A percentile compares a stretch with the other conserved stretches of the same genome.
These are phyloP conservation scores for Zapornia atra DNA, from an alignment of 2,113 vertebrate genomes.

Conservation along the genomic window DNA sequence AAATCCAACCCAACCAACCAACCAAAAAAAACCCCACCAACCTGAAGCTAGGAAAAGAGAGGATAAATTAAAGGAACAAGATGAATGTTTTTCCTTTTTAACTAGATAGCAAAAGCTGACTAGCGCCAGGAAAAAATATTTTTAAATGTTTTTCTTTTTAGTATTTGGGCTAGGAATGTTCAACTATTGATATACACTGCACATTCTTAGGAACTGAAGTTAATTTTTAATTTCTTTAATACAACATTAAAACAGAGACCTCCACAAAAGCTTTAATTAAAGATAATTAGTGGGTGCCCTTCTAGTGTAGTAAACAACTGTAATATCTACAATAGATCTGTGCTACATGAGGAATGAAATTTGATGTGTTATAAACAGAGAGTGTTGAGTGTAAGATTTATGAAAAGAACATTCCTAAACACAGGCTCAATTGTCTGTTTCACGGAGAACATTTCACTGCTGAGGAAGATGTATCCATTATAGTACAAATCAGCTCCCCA, in stretches of 20 bases:
- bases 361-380: background rate
- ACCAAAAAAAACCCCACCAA: background rate
- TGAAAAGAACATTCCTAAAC: background rate
- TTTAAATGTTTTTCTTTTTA: background rate
- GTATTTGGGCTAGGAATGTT: background rate
- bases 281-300: background rate
- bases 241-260: background rate
- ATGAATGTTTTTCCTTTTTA: background rate
- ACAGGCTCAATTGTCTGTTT: background rate
- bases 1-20: background rate
- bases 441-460: background rate
- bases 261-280: background rate
- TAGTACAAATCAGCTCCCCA: background rate
- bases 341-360: background rate
- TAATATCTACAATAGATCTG: background rate
- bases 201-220: background rate
- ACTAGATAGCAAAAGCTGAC: background rate
- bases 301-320: background rate
- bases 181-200: background rate
- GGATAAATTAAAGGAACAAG: background rate
- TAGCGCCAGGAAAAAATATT: background rate
- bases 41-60: background rate
- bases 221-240: background rate
- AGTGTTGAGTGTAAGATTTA: background rate
- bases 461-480: background rate